Evolutionary conservation across 2,888 invertebrate species (phyloP), one percentile per base, ranked within the genome.

Genomic region (Cheilosia soror): DNA sequence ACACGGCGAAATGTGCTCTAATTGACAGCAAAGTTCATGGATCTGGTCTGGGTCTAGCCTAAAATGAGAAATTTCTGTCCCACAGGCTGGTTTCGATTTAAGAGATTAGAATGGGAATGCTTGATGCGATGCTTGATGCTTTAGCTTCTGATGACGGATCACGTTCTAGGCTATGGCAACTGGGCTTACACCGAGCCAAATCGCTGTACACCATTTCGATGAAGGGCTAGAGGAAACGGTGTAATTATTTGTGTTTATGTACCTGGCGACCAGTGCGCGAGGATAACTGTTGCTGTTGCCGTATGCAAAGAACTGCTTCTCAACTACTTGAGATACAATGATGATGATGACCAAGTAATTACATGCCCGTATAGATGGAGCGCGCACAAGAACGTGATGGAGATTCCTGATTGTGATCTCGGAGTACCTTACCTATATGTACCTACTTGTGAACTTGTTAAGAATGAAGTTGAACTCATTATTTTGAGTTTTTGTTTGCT

Each of bases 21-120:
- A 84, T 84, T 84, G 84, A 84, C 84, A 80, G 83, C 63, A 63
- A 57, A 79, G 79, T 79, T 79, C 79, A 79, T 47, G 83, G 68
- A 68, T 78, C 82, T 20, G 20, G 20, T 77, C 29, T 58, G 44
- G 44, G 37, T 37, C 76, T 40, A 68, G 55, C 62, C 47, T 49
- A 65, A 75, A 75, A 75, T 62, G 60, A 57, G 62, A 60, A 51
- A 73, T 44, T 58, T 65, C 51, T 27, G 58, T 42, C 25, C 71
- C 11, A 25, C 66, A 55, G 49, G 49, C 47, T 51, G 25, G 29
- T 66, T 47, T 57, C 47, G 80, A 80, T 80, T 75, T 68, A 55
- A 55, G 40, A 75, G 80, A 80, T 75, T 63, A 68, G 68, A 75
- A 49, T 62, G 66, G 47, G 51, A 76, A 65, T 57, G 25, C 40